These are phyloP conservation scores for Brenthis daphne DNA, from an alignment of 2,888 invertebrate species.

Conservation along the genomic window DNA sequence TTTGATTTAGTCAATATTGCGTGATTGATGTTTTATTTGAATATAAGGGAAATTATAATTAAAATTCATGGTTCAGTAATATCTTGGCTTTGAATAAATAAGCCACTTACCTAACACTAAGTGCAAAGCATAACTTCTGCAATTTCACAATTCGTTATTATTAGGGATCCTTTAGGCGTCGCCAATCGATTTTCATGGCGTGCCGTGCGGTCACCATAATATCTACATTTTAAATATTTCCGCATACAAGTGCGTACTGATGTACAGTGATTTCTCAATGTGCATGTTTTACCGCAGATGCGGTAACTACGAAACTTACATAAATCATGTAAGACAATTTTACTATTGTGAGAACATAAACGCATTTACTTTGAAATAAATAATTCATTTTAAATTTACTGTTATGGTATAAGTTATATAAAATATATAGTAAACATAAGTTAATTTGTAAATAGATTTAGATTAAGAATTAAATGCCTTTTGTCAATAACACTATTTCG, in stretches of 20 bases:
- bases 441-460: neutral
- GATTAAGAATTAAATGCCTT: neutral
- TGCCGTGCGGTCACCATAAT: conserved; percentile 7
- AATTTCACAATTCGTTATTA: conserved; percentile 4
- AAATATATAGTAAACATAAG: neutral
- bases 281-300: conserved; percentile 20
- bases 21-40: no score
- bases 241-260: conserved; percentile 24
- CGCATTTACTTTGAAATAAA: neutral
- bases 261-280: conserved; percentile 23
- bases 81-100: neutral
- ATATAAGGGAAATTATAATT: neutral
- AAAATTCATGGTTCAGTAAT: conserved; percentile 6
- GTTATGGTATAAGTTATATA: neutral
- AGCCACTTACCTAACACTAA: conserved; percentile 7
- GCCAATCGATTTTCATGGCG: conserved; percentile 22
- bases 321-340: conserved; percentile 9
- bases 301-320: conserved; percentile 24
- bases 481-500: conserved; percentile 21
- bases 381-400: no score
- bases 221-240: conserved; percentile 20
- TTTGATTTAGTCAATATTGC: no score
- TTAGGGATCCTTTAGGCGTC: conserved; percentile 12
- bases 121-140: conserved; percentile 7
- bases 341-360: neutral